Base-by-base conservation (phyloP, 2,888 invertebrate species). In the Drosophila mimetica region DNA sequence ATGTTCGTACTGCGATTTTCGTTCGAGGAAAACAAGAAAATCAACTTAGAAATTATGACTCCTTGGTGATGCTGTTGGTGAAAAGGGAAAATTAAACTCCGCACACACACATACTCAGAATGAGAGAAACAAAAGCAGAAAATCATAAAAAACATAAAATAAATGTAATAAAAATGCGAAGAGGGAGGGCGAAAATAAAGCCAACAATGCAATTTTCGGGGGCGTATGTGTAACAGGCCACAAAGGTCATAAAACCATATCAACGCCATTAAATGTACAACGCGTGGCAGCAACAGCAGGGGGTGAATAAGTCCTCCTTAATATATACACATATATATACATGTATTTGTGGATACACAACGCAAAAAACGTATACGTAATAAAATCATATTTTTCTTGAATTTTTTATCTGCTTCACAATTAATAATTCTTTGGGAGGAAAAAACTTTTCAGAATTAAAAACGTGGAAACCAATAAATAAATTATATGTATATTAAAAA, bases 221-320 rank as follows among this genome's bases (percentile, higher is more conserved):
- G 84, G 87, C 86, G 84, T 82, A 74, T 86, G 88, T 89, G 89
- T 78, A 89, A 87, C 82, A 87, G 79, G 83, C 88, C 89, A 77
- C 89, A 89, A 76, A 87, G 89, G 89, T 89, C 89, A 89, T 89
- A 89, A 89, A 89, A 89, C 87, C 89, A 89, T 88, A 89, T 90
- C 88, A 89, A 89, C 86, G 89, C 80, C 88, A 90, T 89, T 89
- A 89, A 82, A 84, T 80, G 78, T 83, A 86, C 85, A 85, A 72
- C 85, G 86, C 74, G 79, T 70, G 81, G 79, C 70, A 66, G 11
- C 30, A 42, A 18, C 51, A 28, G 42, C 52, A 51, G 51, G 67
- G 52, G 71, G 42, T 59, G 39, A 8, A 36, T 32, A 25, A 61
- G 37, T 44, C 32, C 57, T 37, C 50, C 63, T 30, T 41, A 41